phyloP scores from a whole-genome alignment of 2,888 invertebrate genomes.

The Cantharis flavilabris region DNA sequence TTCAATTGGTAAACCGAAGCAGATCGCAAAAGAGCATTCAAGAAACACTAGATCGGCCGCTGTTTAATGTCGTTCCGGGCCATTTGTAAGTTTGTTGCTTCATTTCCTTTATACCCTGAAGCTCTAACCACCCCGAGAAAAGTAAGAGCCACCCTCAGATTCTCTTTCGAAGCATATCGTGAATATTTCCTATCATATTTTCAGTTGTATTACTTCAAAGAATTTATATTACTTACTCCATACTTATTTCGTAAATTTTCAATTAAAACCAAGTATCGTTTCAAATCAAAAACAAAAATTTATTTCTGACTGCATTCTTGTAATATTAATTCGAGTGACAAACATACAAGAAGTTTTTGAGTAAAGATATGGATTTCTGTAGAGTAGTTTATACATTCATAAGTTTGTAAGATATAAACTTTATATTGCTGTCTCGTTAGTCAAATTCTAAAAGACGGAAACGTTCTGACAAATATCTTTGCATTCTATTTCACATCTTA shows the following conservation, averaged over 20 bases:
- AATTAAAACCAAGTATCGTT: neutral
- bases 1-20: conserved; percentile 51
- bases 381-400: conserved; percentile 31
- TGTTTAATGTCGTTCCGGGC: conserved; percentile 55
- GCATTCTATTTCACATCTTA: conserved; percentile 32
- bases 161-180: conserved; percentile 9
- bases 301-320: conserved; percentile 14
- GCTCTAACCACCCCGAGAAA: conserved; percentile 20
- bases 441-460: conserved; percentile 38
- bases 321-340: conserved; percentile 32
- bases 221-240: neutral
- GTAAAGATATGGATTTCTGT: conserved; percentile 34
- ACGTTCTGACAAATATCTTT: conserved; percentile 38
- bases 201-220: conserved; percentile 7
- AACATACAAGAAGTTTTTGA: conserved; percentile 30
- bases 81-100: conserved; percentile 56
- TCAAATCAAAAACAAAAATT: conserved; percentile 5
- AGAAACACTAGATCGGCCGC: conserved; percentile 45
- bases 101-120: conserved; percentile 48
- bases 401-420: conserved; percentile 38
- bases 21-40: conserved; percentile 48
- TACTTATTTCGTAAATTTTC: neutral
- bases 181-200: conserved; percentile 9
- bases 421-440: conserved; percentile 36
- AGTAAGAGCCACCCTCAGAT: conserved; percentile 24